Percentiles rank a stretch among this genome's conserved stretches.
Conservation (phyloP, 2,797 vertebrate species). For the Aselliscus stoliczkanus region DNA sequence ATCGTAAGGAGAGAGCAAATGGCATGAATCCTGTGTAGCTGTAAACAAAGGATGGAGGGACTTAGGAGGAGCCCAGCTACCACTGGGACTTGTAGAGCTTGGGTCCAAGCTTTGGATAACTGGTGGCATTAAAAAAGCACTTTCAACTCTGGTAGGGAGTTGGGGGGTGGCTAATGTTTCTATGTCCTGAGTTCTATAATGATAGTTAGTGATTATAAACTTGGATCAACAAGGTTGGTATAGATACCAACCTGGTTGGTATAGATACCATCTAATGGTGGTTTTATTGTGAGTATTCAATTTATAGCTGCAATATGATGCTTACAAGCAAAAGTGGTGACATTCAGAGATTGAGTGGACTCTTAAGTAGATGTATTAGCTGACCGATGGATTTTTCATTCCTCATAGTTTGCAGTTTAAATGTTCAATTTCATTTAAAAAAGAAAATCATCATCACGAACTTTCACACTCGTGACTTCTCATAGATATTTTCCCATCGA, state of each 20-base stretch:
- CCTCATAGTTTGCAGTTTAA: not conserved
- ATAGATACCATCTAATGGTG: no score
- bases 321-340: not conserved
- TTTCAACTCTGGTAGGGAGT: not conserved
- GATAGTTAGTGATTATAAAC: not conserved
- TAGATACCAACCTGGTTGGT: no score
- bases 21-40: not conserved
- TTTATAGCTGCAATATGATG: not conserved
- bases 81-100: not conserved
- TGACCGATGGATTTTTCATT: slow-evolving; percentile 15
- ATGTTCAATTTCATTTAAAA: not conserved
- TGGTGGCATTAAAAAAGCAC: not conserved
- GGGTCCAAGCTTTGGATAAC: not conserved
- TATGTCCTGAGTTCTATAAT: not conserved
- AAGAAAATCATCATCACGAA: not conserved
- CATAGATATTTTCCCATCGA: not conserved
- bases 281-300: not conserved
- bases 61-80: not conserved
- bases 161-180: not conserved
- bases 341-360: not conserved
- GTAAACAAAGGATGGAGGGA: not conserved
- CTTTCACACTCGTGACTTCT: not conserved
- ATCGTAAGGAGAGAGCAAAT: not conserved
- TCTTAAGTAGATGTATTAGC: not conserved
- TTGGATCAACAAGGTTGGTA: not conserved